phyloP scores from a whole-genome alignment of 2,797 vertebrate species.

The Anomalospiza imberbis region DNA sequence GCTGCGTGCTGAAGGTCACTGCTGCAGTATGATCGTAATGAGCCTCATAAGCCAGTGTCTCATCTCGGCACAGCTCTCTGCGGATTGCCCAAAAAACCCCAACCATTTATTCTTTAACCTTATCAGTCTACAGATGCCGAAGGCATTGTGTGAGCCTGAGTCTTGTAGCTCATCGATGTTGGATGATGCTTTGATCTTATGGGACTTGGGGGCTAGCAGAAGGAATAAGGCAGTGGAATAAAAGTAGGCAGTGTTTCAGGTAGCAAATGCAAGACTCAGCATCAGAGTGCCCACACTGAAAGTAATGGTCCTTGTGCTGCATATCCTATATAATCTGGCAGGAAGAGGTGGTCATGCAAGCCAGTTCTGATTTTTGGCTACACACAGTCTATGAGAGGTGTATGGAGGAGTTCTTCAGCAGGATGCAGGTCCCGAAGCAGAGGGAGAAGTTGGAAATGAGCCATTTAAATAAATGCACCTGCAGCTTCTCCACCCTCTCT shows the following conservation, averaged over 20 bases:
- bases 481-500: not conserved
- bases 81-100: not conserved
- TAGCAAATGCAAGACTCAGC: not conserved
- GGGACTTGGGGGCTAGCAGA: not conserved
- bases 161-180: slow-evolving; percentile 2
- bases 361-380: not conserved
- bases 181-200: not conserved
- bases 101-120: slow-evolving; percentile 43
- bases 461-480: slow-evolving; percentile 6
- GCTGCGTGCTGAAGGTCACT: slow-evolving; percentile 65
- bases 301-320: not conserved
- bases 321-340: not conserved
- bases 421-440: not conserved
- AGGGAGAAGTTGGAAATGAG: not conserved
- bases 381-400: rapidly evolving
- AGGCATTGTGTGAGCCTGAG: not conserved
- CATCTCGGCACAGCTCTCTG: slow-evolving; percentile 35
- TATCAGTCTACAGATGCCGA: not conserved
- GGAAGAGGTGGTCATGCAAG: not conserved
- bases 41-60: slow-evolving; percentile 56
- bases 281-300: not conserved
- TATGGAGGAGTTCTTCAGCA: not conserved
- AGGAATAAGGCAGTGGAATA: not conserved
- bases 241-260: not conserved
- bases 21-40: slow-evolving; percentile 52